Evolutionary conservation across 2,113 vertebrate genomes (phyloP), one percentile per base, ranked within the genome.

Genomic region (Propithecus coquereli): DNA sequence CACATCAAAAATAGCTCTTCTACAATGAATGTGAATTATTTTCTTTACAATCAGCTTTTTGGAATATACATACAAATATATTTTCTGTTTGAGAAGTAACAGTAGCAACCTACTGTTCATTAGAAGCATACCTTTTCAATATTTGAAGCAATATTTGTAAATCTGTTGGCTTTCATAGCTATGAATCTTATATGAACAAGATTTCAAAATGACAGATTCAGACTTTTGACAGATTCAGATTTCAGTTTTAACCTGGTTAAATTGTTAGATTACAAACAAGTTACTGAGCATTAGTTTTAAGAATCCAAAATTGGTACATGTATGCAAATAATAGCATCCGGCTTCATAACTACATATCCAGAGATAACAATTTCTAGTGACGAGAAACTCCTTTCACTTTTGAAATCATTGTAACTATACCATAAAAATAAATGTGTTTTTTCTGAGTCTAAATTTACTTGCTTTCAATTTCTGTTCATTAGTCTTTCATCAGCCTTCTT

Each of bases 181-280:
- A 18, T 74, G 66, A 79, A 65, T 20, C 5, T 45, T 45, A 43
- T 8, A 23, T 68, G 27, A 50, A n/a, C 8, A 85, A 25, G 57
- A 68, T 76, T 87, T 95, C 47, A 91, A 83, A 74, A 84, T n/a
- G 23, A 8, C 59, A 92, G 47, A 77, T 73, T 77, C 84, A 94
- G 68, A 92, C 63, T 57, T 95, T 86, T 63, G 52, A 54, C 52
- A 54, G 52, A 54, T 54, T 54, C 52, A 18, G 52, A 30, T 80
- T 96, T 90, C 37, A 50, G 4, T 66, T 95, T 83, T 86, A 89
- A 65, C 90, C 70, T 92, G 43, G 22, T 79, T 95, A 43, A 84
- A 63, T 68, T 95, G 30, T 87, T 90, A 88, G 22, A 45, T 84
- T 77, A 83, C 32, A 79, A 93, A 79, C 23, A 81, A 65, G 25